Percentiles rank a stretch among this genome's conserved stretches.
Evolutionary conservation across 2,113 vertebrate genomes (phyloP).

Genomic region (Setophaga coronata): DNA sequence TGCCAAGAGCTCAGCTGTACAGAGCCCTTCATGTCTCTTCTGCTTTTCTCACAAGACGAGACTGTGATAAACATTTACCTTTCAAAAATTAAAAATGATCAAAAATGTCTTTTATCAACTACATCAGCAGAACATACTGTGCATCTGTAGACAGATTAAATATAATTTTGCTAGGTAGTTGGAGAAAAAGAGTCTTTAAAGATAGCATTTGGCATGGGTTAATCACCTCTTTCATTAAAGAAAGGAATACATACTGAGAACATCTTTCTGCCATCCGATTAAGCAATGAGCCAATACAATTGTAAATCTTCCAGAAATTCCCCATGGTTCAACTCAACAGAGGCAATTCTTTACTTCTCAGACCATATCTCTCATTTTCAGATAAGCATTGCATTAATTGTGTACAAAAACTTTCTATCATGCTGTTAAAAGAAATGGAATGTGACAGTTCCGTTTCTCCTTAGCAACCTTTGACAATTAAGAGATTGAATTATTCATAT

Average conservation of each 20-base stretch:
- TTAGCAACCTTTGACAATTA: constrained; percentile 70
- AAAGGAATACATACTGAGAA: constrained; percentile 75
- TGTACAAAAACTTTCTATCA: constrained; percentile 79
- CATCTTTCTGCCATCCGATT: constrained; percentile 76
- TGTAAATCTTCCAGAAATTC: constrained; percentile 76
- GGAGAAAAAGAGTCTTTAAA: constrained; percentile 41
- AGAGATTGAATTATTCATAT: constrained; percentile 41
- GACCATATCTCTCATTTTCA: constrained; percentile 67
- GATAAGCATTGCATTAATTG: constrained; percentile 74
- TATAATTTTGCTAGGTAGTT: constrained; percentile 13
- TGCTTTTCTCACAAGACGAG: neutral
- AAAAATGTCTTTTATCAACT: neutral
- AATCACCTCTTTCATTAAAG: constrained; percentile 76
- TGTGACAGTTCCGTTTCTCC: constrained; percentile 72
- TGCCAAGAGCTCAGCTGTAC: neutral
- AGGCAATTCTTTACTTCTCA: constrained; percentile 76
- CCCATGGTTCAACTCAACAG: constrained; percentile 68
- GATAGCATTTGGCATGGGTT: constrained; percentile 64
- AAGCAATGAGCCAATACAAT: constrained; percentile 78
- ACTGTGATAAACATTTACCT: neutral
- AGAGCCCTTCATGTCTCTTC: neutral
- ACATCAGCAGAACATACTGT: neutral
- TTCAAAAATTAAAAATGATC: neutral
- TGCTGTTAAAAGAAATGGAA: constrained; percentile 74
- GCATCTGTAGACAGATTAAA: constrained; percentile 3